Conservation (phyloP, 2,888 invertebrate species). For the Eurytoma californica region DNA sequence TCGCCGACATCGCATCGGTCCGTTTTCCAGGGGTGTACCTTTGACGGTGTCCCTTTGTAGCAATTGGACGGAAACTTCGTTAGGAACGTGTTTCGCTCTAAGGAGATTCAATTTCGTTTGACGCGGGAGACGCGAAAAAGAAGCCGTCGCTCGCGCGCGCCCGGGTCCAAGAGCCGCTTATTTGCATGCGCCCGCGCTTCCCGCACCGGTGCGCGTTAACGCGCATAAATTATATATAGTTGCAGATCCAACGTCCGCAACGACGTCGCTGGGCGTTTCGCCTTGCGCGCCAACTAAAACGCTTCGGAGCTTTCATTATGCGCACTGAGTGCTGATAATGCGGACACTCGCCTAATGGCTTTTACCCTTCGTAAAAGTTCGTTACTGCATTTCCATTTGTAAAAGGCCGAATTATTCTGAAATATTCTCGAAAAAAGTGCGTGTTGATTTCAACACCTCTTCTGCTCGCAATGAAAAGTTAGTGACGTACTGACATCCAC, state of each 20-base stretch:
- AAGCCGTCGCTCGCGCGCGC: not conserved
- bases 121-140: constrained; percentile 54
- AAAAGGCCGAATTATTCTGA: no score
- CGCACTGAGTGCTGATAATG: not conserved
- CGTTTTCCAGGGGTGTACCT: constrained; percentile 61
- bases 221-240: not conserved
- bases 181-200: no score
- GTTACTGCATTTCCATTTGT: no score
- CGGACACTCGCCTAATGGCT: not conserved
- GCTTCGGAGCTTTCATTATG: not conserved
- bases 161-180: no score
- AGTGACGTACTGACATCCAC: no score
- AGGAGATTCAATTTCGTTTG: constrained; percentile 71
- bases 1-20: not conserved
- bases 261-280: not conserved
- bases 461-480: no score
- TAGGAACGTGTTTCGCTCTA: constrained; percentile 67
- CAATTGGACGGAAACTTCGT: constrained; percentile 66
- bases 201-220: not conserved
- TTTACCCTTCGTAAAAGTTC: no score
- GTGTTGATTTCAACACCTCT: no score
- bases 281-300: no score
- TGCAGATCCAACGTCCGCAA: not conserved
- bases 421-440: no score
- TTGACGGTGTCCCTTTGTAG: constrained; percentile 64